These are phyloP conservation scores for Halcyon leucocephala DNA, from an alignment of 2,797 vertebrate genomes.

Conservation along the genomic window DNA sequence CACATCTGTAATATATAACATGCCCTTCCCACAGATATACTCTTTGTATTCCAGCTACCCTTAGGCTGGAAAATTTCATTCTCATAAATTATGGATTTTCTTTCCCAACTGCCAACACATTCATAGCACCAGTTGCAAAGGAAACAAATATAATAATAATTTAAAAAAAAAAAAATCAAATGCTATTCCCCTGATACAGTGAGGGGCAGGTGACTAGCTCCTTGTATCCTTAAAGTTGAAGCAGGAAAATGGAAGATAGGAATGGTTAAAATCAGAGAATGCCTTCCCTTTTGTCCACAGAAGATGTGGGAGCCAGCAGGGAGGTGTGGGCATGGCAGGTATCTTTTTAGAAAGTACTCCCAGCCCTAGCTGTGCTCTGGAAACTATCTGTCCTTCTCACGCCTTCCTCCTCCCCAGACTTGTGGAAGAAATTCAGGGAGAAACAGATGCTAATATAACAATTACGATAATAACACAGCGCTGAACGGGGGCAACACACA, in stretches of 20 bases:
- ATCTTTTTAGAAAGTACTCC: constrained; percentile 28
- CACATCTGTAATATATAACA: constrained; percentile 57
- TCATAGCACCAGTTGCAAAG: constrained; percentile 40
- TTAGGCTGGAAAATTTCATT: constrained; percentile 59
- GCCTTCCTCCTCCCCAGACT: constrained; percentile 46
- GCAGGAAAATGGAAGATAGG: constrained; percentile 37
- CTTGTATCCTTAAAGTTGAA: constrained; percentile 34
- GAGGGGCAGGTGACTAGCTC: not conserved
- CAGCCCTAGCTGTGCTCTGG: not conserved
- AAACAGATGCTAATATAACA: constrained; percentile 13
- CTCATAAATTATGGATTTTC: constrained; percentile 64
- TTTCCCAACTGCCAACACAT: constrained; percentile 55
- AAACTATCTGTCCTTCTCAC: constrained; percentile 45
- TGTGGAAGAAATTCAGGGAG: constrained; percentile 27
- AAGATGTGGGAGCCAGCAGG: not conserved
- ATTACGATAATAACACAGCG: constrained; percentile 27
- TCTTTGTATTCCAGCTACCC: constrained; percentile 56
- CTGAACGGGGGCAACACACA: constrained; percentile 1
- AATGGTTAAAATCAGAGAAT: not conserved
- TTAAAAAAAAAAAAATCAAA: not conserved
- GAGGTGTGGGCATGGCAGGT: constrained; percentile 25
- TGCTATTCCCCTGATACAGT: not conserved
- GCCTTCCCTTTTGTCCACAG: constrained; percentile 42
- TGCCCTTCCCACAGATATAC: constrained; percentile 52
- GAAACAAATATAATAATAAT: not conserved